Conservation (phyloP, 1,140 invertebrate species). For the Physella acuta region DNA sequence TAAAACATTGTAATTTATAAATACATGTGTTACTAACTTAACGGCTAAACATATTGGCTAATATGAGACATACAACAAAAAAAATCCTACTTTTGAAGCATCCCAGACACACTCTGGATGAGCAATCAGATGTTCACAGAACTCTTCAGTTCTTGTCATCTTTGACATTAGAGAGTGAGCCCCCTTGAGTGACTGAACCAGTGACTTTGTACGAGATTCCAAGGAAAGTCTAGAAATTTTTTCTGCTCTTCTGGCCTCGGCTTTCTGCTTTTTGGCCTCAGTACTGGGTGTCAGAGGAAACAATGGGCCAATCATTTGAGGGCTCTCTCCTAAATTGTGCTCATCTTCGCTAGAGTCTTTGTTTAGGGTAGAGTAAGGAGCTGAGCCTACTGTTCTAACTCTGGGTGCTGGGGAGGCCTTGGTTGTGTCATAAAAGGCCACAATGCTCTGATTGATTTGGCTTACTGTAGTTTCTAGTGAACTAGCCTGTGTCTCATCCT, state of each 20-base stretch:
- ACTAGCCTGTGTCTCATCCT: neutral
- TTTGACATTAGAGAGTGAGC: slow-evolving; percentile 67
- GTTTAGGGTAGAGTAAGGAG: neutral
- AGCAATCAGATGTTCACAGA: slow-evolving; percentile 71
- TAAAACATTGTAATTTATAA: no score
- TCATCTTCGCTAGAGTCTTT: slow-evolving; percentile 19
- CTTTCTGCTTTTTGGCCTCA: slow-evolving; percentile 18
- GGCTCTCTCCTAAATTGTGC: slow-evolving; percentile 7
- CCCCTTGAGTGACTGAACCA: slow-evolving; percentile 68
- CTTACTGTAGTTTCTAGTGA: slow-evolving; percentile 14
- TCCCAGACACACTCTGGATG: slow-evolving; percentile 73
- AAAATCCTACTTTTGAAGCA: slow-evolving; percentile 68
- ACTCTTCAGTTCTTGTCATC: slow-evolving; percentile 67
- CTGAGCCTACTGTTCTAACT: neutral
- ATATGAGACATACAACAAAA: neutral
- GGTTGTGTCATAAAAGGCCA: slow-evolving; percentile 24
- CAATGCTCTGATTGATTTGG: slow-evolving; percentile 22
- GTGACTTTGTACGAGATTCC: slow-evolving; percentile 66
- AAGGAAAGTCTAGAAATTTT: slow-evolving; percentile 39
- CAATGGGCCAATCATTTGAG: slow-evolving; percentile 10
- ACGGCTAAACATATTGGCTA: neutral
- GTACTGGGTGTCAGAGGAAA: slow-evolving; percentile 1
- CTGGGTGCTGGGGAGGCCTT: neutral
- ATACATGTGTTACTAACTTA: no score
- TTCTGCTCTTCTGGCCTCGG: slow-evolving; percentile 29